Base-by-base conservation (phyloP, 1,140 invertebrate genomes). In the Drosophila athabasca region DNA sequence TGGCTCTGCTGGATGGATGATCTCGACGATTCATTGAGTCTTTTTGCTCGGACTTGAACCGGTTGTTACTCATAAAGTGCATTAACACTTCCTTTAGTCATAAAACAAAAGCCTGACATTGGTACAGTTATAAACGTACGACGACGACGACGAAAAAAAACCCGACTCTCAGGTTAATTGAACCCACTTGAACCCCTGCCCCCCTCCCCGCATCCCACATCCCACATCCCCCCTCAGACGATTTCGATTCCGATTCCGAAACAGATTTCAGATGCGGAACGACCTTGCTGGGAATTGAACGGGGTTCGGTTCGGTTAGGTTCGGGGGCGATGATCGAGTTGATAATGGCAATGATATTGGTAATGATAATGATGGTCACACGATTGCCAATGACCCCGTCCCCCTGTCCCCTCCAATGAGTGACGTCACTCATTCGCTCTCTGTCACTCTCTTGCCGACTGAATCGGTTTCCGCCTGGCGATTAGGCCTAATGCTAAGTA, bases 121-220 rank as follows among this genome's bases (percentile, higher is more conserved):
- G 84, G 71, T 88, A 88, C 83, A 88, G 83, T 88, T 88, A 88
- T 83, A 69, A 67, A 76, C 24, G 54, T 9, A 29, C 9, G 26
- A 29, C 17, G 17, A 19, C 17, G 17, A 49, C 17, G 26, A 45
- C 52, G 64, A 67, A 52, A n/a, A 52, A 64, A 67, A 67, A 52
- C 65, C 41, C 43, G 66, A 41, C 54, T 67, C 39, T 67, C 49
- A 54, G 82, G 82, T 81, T 82, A 88, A 88, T 83, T 88, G 83
- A 88, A 88, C 83, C 76, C 84, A 88, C 82, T 83, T 88, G 83
- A 88, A 88, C 83, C 82, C 62, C 41, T n/a, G 17, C n/a, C 8
- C 6, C 61, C 49, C 52, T 13, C 26, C 26, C 29, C 6, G 29
- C 29, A 24, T 19, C 17, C 17, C 17, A 0, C 17, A 19, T 19